Percentiles rank a stretch among this genome's conserved stretches.
These are phyloP conservation scores for Caenorhabditis angaria DNA, from an alignment of 2,888 invertebrate genomes.

Conservation along the genomic window DNA sequence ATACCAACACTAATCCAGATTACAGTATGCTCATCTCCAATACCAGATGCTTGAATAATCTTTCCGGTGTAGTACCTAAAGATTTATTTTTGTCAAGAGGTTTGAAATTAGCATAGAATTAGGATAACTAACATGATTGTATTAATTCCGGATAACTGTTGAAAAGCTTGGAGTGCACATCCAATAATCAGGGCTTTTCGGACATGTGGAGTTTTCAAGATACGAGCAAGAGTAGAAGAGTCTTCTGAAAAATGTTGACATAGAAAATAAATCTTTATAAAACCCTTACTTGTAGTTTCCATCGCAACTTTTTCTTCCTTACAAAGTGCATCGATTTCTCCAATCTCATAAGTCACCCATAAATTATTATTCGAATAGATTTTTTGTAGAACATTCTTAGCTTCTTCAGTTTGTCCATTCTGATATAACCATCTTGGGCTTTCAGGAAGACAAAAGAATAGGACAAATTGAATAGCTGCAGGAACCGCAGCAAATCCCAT, in stretches of 20 bases:
- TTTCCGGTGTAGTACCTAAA: slow-evolving; percentile 76
- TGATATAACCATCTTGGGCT: slow-evolving; percentile 73
- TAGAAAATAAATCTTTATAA: background rate
- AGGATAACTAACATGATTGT: slow-evolving; percentile 74
- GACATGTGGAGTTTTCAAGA: slow-evolving; percentile 56
- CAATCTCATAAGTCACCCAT: slow-evolving; percentile 51
- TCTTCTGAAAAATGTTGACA: slow-evolving; percentile 13
- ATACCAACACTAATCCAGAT: slow-evolving; percentile 74
- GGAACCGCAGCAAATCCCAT: slow-evolving; percentile 74
- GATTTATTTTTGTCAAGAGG: background rate
- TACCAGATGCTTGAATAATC: slow-evolving; percentile 75
- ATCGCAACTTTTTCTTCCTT: slow-evolving; percentile 4
- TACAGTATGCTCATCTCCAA: slow-evolving; percentile 72
- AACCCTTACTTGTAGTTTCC: background rate
- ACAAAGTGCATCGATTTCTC: slow-evolving; percentile 37
- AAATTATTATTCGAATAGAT: slow-evolving; percentile 48
- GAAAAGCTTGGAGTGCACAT: slow-evolving; percentile 75
- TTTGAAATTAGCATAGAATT: background rate
- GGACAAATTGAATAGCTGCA: slow-evolving; percentile 75
- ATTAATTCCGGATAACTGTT: slow-evolving; percentile 76
- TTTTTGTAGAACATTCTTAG: slow-evolving; percentile 26
- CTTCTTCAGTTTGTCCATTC: slow-evolving; percentile 36
- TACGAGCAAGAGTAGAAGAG: slow-evolving; percentile 19
- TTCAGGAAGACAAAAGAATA: slow-evolving; percentile 76
- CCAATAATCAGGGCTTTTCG: slow-evolving; percentile 74